These are phyloP conservation scores for Gymnarchus niloticus DNA, from an alignment of 2,113 vertebrate species.

Conservation along the genomic window DNA sequence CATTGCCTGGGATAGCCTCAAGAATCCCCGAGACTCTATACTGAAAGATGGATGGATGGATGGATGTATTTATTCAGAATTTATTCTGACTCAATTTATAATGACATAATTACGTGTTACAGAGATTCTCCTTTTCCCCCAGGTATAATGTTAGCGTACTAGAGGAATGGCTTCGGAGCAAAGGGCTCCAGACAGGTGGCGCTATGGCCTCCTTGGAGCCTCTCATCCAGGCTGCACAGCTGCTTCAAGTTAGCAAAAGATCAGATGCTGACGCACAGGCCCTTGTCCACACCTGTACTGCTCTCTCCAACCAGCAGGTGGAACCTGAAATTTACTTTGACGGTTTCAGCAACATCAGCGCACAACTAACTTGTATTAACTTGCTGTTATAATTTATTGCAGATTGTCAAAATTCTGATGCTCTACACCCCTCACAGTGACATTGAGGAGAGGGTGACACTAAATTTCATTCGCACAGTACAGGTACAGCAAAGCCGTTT, in stretches of 20 bases:
- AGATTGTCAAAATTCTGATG: constrained; percentile 67
- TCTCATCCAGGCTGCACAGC: constrained; percentile 68
- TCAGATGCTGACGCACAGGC: constrained; percentile 54
- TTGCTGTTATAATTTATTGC: constrained; percentile 24
- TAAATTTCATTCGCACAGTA: constrained; percentile 58
- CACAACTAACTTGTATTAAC: not conserved
- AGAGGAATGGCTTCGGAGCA: constrained; percentile 68
- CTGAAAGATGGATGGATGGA: not conserved
- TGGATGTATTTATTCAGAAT: not conserved
- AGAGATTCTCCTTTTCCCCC: not conserved
- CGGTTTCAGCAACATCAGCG: not conserved
- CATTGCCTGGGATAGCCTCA: not conserved
- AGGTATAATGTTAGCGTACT: constrained; percentile 71
- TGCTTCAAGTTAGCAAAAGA: constrained; percentile 71
- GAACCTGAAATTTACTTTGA: not conserved
- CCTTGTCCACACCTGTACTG: constrained; percentile 64
- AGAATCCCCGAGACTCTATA: not conserved
- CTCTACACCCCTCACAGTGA: constrained; percentile 59
- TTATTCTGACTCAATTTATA: not conserved
- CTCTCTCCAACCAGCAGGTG: constrained; percentile 66
- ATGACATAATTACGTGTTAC: not conserved
- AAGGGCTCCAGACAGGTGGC: constrained; percentile 58
- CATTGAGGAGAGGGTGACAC: constrained; percentile 58
- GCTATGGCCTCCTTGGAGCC: constrained; percentile 59
- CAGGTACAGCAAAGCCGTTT: constrained; percentile 66